Base-by-base conservation (phyloP, 2,888 invertebrate species). In the Fabriciana adippe region DNA sequence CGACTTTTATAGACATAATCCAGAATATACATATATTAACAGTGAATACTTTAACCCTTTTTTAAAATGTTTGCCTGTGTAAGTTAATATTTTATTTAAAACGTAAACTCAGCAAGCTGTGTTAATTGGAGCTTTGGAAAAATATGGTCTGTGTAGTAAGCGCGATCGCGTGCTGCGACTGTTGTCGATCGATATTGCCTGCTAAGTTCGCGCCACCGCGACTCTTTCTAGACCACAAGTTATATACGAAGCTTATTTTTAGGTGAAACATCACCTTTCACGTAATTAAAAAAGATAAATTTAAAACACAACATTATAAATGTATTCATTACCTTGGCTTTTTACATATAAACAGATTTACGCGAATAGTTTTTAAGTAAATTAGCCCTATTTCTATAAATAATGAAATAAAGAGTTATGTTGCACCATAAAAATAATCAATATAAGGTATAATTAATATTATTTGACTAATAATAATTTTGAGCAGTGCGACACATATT, bases 171-270 rank as follows among this genome's bases (percentile, higher is more conserved):
- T 90, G 92, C 85, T 84, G 80, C 80, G 80, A 75, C 80, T 80
- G 79, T 76, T 78, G 77, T 74, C 83, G 89, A 90, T 91, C 91
- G 88, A 91, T 91, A 90, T 83, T 81, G 82, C 85, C 84, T 85
- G 88, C 87, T 84, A 86, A 86, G 81, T 87, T 89, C 82, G 85
- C 87, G 86, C 84, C 84, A 84, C 79, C 79, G 81, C 81, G 75
- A 80, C 82, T 81, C 80, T 75, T 79, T 76, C 78, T 78, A 75
- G 73, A 78, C 78, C 78, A 77, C 73, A 79, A 80, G 75, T 78
- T 76, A 76, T 78, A 77, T 76, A 66, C 55, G 55, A 47, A 68
- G 57, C 54, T 60, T 61, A 41, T 15, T 54, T 61, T 11, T 61
- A 60, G 18, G 54, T 48, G 21, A 66, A 41, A 48, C 31, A 18